Base-by-base conservation (phyloP, 2,797 vertebrate species). In the Nasua narica region DNA sequence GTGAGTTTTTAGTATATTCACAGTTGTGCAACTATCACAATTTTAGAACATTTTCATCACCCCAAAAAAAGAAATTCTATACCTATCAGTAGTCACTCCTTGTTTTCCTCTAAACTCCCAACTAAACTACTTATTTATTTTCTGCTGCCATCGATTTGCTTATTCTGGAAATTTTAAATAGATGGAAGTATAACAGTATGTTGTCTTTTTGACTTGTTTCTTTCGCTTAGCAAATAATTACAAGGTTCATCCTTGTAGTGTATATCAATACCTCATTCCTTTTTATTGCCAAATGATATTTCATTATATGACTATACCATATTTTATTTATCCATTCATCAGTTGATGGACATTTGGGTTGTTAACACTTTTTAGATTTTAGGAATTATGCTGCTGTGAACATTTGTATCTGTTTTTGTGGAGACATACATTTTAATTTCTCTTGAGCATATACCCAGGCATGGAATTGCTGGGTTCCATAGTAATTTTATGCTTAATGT, bases 1-100 rank as follows among this genome's bases (percentile, higher is more conserved):
- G 11, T 83, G 46, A 2, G 3, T n/a, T 85, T 96, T 87, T 78
- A 67, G 27, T 92, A 13, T 89, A 35, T 67, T 87, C 8, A 82
- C 46, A 60, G 8, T 85, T 87, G 29, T 58, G 4, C 54, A 2
- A 67, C 18, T 19, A 27, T 93, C 56, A 60, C 27, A 67, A 58
- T 86, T 94, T 93, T 87, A 93, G 37, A 77, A 46, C 74, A 77
- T 94, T 94, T 90, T 77, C 6, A 52, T 91, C 56, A 76, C 5
- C 32, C 12, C 15, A 4, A 10, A 62, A 62, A 79, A 87, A 79
- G n/a, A 65, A 65, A 52, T 82, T 67, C 35, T 58, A 0, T 77
- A 56, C 23, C 6, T 13, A 15, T 72, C 89, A 72, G 2, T 62
- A 85, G 12, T 69, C 65, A 54, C 6, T 69, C 12, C 43, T 37